Conservation (phyloP, 2,113 vertebrate species). For the Coturnix japonica region DNA sequence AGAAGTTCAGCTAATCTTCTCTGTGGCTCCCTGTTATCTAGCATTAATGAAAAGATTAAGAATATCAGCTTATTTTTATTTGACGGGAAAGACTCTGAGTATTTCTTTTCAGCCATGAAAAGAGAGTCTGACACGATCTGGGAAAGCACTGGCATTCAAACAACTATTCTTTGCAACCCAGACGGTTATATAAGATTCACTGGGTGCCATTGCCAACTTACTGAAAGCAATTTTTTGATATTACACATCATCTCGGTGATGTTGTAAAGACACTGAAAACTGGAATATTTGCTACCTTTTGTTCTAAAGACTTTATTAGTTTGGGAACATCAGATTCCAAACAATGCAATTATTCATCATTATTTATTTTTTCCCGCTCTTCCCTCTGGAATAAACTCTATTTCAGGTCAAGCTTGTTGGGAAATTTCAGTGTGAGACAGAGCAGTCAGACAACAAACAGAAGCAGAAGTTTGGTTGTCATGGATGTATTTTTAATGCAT, state of each 20-base stretch:
- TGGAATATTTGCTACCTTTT: background rate
- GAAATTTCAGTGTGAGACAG: background rate
- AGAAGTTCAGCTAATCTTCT: conserved; percentile 15
- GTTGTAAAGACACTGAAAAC: conserved; percentile 29
- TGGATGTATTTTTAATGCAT: background rate
- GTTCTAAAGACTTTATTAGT: conserved; percentile 14
- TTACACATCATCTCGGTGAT: background rate
- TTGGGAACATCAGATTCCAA: background rate
- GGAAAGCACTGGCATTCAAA: conserved; percentile 62
- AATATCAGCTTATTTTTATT: conserved; percentile 59
- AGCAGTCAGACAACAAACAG: conserved; percentile 18
- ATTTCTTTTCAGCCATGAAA: conserved; percentile 47
- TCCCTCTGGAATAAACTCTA: background rate
- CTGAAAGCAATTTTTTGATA: background rate
- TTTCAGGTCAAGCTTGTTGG: background rate
- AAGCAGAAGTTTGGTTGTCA: background rate
- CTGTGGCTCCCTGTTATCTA: conserved; percentile 53
- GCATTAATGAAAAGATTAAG: conserved; percentile 52
- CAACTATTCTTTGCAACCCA: conserved; percentile 57
- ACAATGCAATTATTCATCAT: conserved; percentile 34
- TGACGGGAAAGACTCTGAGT: conserved; percentile 36
- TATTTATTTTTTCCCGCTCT: conserved; percentile 8
- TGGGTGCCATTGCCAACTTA: conserved; percentile 43
- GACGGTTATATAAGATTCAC: conserved; percentile 60
- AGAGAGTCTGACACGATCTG: conserved; percentile 59